Conservation (phyloP, 2,113 vertebrate genomes). For the Plecturocebus donacophilus region DNA sequence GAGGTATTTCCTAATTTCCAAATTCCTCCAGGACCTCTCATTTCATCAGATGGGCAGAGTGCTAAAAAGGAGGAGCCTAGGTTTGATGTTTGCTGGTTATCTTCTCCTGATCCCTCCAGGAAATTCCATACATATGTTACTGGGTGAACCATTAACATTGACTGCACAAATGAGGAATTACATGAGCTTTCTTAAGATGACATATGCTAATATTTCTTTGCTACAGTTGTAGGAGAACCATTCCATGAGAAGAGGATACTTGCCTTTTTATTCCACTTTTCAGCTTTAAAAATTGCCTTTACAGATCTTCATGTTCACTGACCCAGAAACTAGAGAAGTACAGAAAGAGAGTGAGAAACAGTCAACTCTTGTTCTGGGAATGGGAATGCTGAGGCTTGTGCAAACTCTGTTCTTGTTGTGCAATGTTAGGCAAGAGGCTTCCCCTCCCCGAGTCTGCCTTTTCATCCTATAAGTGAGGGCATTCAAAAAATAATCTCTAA, state of each 20-base stretch:
- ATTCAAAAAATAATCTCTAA: not conserved
- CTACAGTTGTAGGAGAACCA: not conserved
- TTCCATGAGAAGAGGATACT: not conserved
- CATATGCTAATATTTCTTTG: not conserved
- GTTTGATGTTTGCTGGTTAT: not conserved
- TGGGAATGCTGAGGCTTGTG: too few species aligned
- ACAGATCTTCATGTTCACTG: not conserved
- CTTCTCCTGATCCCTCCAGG: not conserved
- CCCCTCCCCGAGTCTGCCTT: not conserved
- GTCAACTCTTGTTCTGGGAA: fast-evolving
- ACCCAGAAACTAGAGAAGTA: not conserved
- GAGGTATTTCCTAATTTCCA: not conserved
- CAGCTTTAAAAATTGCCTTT: not conserved
- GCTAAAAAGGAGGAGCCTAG: not conserved
- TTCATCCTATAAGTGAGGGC: not conserved
- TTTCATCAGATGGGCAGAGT: not conserved
- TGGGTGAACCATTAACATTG: not conserved
- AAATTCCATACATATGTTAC: not conserved
- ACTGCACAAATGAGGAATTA: constrained; percentile 26
- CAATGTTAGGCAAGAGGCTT: not conserved
- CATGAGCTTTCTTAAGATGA: not conserved
- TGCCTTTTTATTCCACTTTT: not conserved
- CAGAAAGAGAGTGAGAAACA: not conserved
- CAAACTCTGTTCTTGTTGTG: not conserved
- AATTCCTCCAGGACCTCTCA: not conserved